Conservation (phyloP, 2,797 vertebrate species). For the Halcyon smyrnensis region DNA sequence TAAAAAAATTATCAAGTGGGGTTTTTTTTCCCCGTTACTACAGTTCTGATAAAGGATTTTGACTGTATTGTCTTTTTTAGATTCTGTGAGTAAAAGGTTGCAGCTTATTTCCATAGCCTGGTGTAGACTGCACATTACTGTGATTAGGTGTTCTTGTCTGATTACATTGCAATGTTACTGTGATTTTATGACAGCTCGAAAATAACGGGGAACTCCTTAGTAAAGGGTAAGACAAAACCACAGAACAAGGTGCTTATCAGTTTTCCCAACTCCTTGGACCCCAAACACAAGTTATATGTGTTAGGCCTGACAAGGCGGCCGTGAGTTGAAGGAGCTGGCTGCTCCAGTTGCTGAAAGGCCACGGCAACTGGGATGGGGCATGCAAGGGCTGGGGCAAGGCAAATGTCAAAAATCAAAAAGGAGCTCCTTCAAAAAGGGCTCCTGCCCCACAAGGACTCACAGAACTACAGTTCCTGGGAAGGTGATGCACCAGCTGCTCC, state of each 20-base stretch:
- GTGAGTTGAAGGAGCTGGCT: fast-evolving
- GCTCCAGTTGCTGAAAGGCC: too few relatives aligned
- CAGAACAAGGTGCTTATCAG: fast-evolving
- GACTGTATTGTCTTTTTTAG: background rate
- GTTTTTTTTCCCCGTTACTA: background rate
- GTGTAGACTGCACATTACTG: background rate
- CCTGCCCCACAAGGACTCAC: fast-evolving
- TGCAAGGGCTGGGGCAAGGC: background rate
- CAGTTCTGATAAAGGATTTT: background rate
- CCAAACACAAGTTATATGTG: fast-evolving
- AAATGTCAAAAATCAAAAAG: background rate
- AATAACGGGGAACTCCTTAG: background rate
- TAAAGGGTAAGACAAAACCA: background rate
- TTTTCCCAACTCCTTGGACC: background rate
- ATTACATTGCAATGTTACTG: background rate
- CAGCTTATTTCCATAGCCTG: background rate
- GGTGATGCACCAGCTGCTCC: background rate
- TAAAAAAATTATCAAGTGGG: background rate
- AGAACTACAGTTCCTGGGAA: background rate
- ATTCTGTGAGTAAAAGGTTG: background rate
- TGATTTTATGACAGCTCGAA: background rate
- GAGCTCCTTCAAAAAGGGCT: background rate
- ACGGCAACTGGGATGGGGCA: background rate
- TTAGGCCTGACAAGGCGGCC: background rate
- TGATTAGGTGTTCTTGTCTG: too few relatives aligned